Percentiles rank a stretch among this genome's conserved stretches.
Conservation (phyloP, 2,797 vertebrate genomes). For the Sebastes trivittatus region DNA sequence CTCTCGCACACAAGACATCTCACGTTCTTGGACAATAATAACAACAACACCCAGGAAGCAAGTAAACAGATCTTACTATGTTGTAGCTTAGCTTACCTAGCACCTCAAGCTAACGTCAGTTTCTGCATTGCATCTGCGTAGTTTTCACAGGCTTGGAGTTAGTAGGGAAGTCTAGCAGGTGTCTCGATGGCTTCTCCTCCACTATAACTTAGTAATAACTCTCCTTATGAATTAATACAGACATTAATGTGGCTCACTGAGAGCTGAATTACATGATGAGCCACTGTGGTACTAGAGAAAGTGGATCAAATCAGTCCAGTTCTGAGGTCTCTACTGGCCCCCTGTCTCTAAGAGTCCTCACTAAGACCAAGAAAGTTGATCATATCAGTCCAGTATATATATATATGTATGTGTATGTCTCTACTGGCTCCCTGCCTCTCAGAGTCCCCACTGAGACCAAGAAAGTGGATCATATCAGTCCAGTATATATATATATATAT, state of each 20-base stretch:
- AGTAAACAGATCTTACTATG: background rate
- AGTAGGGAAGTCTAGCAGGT: background rate
- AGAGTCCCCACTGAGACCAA: too few relatives aligned
- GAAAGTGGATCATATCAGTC: too few relatives aligned
- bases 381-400: too few relatives aligned
- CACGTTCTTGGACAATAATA: too few relatives aligned
- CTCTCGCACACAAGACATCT: rapidly evolving
- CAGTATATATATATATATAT: too few relatives aligned
- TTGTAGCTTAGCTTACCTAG: constrained; percentile 56
- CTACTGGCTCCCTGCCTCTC: too few relatives aligned
- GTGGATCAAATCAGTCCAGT: too few relatives aligned
- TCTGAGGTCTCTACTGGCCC: too few relatives aligned
- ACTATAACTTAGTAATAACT: constrained; percentile 19
- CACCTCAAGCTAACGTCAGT: constrained; percentile 55
- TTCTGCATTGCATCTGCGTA: constrained; percentile 49
- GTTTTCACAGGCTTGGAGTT: constrained; percentile 20
- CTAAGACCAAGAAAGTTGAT: too few relatives aligned
- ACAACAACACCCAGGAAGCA: rapidly evolving
- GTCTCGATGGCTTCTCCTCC: background rate
- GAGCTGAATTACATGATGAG: background rate
- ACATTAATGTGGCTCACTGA: rapidly evolving
- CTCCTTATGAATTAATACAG: too few relatives aligned
- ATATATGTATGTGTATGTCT: too few relatives aligned
- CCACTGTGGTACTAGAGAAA: background rate
- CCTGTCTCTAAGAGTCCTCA: too few relatives aligned